Evolutionary conservation across 2,888 invertebrate genomes (phyloP), one percentile per base, ranked within the genome.

Genomic region (Dorcus hopei): DNA sequence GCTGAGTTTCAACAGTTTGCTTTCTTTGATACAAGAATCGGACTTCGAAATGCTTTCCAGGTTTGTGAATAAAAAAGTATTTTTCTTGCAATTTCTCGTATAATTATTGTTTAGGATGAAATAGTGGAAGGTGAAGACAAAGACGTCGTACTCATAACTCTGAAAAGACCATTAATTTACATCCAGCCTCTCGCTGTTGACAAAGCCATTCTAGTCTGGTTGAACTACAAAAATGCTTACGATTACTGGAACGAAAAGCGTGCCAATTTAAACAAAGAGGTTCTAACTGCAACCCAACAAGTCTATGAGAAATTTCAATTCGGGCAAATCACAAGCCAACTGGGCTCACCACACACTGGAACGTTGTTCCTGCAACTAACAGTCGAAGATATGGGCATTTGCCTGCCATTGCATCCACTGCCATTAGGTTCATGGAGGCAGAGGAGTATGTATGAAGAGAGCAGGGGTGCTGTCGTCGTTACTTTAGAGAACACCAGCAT

Each of bases 221-320:
- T 99, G 64, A 98, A 99, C 81, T 99, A 99, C 76, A 97, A 97
- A 80, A 98, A 97, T 79, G 97, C 98, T 0, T 98, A 98, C 75
- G 97, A 99, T 76, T 98, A 97, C 79, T 99, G 98, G 98, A 95
- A 93, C 68, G 97, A 97, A 77, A 97, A 98, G 79, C 81, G 97
- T 3, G 89, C 93, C 4, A 93, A 90, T 69, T 81, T 97, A 43
- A 96, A 93, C 74, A 93, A 91, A 70, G 96, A 97, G 75, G 91
- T 94, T 41, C 80, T 90, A 0, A 85, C 87, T 1, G 88, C 90
- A 7, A 89, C 89, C 0, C 88, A 89, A 69, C 88, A 89, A 73
- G 85, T 83, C 7, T 86, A 87, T 63, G 91, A 91, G 72, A 89
- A 89, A 71, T 87, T 91, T 49, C 89, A 88, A 9, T 85, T 89